Conservation (phyloP, 2,113 vertebrate species). For the Sakesphorus luctuosus region DNA sequence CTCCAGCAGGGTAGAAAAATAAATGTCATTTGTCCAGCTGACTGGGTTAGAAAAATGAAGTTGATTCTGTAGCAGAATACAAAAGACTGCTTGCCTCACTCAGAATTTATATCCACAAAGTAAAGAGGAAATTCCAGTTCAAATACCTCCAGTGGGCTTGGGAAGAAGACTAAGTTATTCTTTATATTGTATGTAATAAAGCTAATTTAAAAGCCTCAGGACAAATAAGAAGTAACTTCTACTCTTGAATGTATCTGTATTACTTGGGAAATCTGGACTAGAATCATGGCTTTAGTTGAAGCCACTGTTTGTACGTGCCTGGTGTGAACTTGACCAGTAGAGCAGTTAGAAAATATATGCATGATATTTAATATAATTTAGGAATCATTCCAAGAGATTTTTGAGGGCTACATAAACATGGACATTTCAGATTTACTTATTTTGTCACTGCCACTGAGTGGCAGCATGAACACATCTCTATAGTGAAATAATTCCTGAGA, state of each 20-base stretch:
- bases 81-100: not conserved
- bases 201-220: not conserved
- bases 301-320: not conserved
- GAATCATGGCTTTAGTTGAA: not conserved
- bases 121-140: not conserved
- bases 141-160: not conserved
- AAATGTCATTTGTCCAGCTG: not conserved
- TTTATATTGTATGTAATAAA: not conserved
- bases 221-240: not conserved
- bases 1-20: not conserved
- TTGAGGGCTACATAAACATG: not conserved
- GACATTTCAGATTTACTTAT: not conserved
- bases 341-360: not conserved
- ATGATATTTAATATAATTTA: not conserved
- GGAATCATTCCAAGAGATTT: not conserved
- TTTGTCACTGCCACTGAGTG: slow-evolving; percentile 14
- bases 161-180: not conserved
- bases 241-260: not conserved
- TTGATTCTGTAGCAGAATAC: not conserved
- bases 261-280: not conserved
- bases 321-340: not conserved
- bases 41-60: not conserved
- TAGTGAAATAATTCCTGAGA: not conserved
- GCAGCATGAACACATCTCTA: slow-evolving; percentile 36
- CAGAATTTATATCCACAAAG: not conserved